Evolutionary conservation across 2,888 invertebrate species (phyloP).

Genomic region (Drosophila nr. fundita): DNA sequence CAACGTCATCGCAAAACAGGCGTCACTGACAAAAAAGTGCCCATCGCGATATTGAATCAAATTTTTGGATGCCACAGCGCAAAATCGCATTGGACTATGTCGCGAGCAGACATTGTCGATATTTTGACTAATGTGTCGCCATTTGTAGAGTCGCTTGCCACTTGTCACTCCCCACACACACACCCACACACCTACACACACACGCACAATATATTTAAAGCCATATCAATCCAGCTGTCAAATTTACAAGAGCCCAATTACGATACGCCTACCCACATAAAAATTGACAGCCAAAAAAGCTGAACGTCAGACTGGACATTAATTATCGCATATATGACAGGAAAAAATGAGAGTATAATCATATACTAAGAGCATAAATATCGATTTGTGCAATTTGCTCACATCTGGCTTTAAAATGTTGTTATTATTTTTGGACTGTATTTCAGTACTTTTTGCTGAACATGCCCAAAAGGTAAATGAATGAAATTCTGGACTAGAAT

Average conservation of each 20-base stretch:
- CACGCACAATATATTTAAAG: slow-evolving; percentile 26
- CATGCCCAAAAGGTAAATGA: background rate
- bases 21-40: slow-evolving; percentile 24
- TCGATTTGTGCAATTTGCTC: slow-evolving; percentile 4
- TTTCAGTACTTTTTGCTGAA: background rate
- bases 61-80: slow-evolving; percentile 36
- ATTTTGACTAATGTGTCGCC: slow-evolving; percentile 60
- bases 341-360: background rate
- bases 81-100: slow-evolving; percentile 35
- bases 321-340: slow-evolving; percentile 35
- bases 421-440: background rate
- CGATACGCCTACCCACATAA: slow-evolving; percentile 21
- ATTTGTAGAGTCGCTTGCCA: slow-evolving; percentile 41
- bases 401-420: background rate
- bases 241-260: slow-evolving; percentile 58
- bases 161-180: slow-evolving; percentile 14
- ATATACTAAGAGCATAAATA: background rate
- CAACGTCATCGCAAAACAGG: slow-evolving; percentile 11
- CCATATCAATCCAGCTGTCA: slow-evolving; percentile 47
- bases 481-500: background rate
- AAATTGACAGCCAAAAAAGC: slow-evolving; percentile 20
- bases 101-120: slow-evolving; percentile 45
- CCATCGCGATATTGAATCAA: slow-evolving; percentile 52
- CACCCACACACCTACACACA: slow-evolving; percentile 13
- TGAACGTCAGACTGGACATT: slow-evolving; percentile 42